Evolutionary conservation across 2,113 vertebrate genomes (phyloP), one percentile per base, ranked within the genome.

Genomic region (Psilopsiagon aurifrons): DNA sequence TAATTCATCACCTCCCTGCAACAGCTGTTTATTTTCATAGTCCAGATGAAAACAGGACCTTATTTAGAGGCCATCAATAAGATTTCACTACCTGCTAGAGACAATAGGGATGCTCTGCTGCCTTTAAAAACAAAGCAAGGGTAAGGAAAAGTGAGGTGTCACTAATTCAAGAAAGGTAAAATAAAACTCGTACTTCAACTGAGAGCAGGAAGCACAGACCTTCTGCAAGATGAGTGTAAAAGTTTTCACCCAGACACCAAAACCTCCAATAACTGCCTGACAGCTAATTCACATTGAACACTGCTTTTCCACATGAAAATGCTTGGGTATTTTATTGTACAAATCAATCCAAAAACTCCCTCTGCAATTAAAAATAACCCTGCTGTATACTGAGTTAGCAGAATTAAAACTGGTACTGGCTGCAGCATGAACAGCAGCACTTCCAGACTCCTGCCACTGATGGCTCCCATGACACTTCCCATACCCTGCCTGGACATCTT

Each of bases 401-500:
- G 31, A 84, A 69, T 35, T 80, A 59, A 51, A 64, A 60, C 17
- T 62, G 24, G 13, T 52, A 49, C 28, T 52, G 46, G 28, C 57
- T 51, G 39, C 43, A 46, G 17, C 31, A 17, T 1, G 2, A 60
- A 41, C 13, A 64, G 47, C 39, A 67, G 35, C 25, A 83, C 4
- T 81, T 84, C 29, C 77, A 83, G 62, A 55, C 25, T 73, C 16
- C 59, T 31, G 24, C 31, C 37, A 46, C 43, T 39, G 49, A 43
- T 29, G 49, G 46, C 28, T 91, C 51, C 67, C 0, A 0, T 9
- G 46, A 43, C 3, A 0, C 15, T 70, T 49, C 44, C 70, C 70
- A 90, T 29, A 57, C 3, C 28, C 15, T 13, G 3, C 33, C 3
- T 29, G 44, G 41, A 44, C 39, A 86, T 44, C 60, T 14, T n/a